Base-by-base conservation (phyloP, 2,797 vertebrate species). In the Acomys russatus region DNA sequence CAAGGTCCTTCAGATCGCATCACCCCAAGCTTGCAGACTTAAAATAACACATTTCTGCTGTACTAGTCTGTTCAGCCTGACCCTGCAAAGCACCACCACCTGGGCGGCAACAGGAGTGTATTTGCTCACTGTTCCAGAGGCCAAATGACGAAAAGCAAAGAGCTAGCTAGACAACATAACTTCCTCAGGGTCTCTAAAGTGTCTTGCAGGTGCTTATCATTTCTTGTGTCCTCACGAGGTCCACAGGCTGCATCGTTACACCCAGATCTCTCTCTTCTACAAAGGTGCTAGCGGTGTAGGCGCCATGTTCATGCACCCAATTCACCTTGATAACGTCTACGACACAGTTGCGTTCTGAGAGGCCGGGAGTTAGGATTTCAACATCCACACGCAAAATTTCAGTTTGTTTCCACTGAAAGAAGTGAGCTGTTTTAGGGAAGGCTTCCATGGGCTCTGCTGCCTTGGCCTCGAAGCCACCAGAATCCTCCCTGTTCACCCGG, bases 171-270 rank as follows among this genome's bases (percentile, higher is more conserved):
- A 23, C 22, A 18, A 35, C 8, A 33, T n/a, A 25, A 4, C 12
- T 78, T 68, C 63, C 63, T 17, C 49, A 28, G 1, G 3, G 20
- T 23, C n/a, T 73, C 59, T 63, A n/a, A n/a, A 61, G n/a, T 28
- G 25, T 84, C 80, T 84, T 44, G 25, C 4, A 20, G 25, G 38
- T 23, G 8, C 25, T 18, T 20, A 6, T 49, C 38, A 17, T 30
- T 84, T 20, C 25, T 1, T 33, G 38, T 66, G 61, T 49, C 80
- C 8, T 64, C 15, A 83, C 14, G 30, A 44, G 61, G 35, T 64
- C 35, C 38, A 3, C 10, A 1, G 0, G 20, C 28, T 51, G 0
- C 9, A 12, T 6, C 17, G 18, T 49, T 76, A 17, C 1, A 12
- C n/a, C 23, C 28, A 61, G 25, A 64, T 23, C 25, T 63, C 78